Evolutionary conservation across 2,113 vertebrate species (phyloP), one percentile per base, ranked within the genome.

Genomic region (Bungarus multicinctus): DNA sequence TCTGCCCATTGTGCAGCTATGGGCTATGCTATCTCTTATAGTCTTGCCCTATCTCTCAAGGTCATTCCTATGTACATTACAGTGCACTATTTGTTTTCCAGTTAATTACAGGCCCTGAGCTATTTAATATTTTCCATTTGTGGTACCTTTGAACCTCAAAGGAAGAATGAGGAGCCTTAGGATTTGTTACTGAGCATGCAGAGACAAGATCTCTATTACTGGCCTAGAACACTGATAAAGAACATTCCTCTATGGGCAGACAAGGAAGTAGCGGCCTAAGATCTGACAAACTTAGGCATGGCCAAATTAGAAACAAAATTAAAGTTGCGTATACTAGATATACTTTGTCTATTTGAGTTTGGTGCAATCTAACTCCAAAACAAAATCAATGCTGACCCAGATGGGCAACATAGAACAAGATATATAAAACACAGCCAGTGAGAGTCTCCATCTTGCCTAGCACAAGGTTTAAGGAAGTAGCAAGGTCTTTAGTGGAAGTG

Each of bases 291-390:
- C 91, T 16, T 96, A 94, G 96, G 94, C 96, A 91, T 27, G 50
- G 95, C 87, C 74, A 91, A 89, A 96, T 92, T 11, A 91, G 93
- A 94, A 91, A 87, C 34, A 96, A 96, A 96, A 94, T 95, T 95
- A 57, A 96, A 96, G 45, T 30, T 95, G 94, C 89, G 89, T 81
- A 22, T 34, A 43, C 34, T 60, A 60, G 85, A 53, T 92, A 90
- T 69, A 45, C 23, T 81, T 39, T 69, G 30, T 69, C 30, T 81
- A 81, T 81, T 81, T 81, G 69, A 81, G 39, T 81, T 81, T 22
- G 18, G n/a, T 22, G 6, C 16, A 20, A 20, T 7, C 34, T 39
- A 81, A 81, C 18, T 81, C 34, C 34, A 39, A 81, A 81, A 81
- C 34, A 81, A 81, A 81, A 47, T 27, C 30, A 87, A 53, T 87